Evolutionary conservation across 2,888 invertebrate genomes (phyloP), one percentile per base, ranked within the genome.

Genomic region (Blera fallax): DNA sequence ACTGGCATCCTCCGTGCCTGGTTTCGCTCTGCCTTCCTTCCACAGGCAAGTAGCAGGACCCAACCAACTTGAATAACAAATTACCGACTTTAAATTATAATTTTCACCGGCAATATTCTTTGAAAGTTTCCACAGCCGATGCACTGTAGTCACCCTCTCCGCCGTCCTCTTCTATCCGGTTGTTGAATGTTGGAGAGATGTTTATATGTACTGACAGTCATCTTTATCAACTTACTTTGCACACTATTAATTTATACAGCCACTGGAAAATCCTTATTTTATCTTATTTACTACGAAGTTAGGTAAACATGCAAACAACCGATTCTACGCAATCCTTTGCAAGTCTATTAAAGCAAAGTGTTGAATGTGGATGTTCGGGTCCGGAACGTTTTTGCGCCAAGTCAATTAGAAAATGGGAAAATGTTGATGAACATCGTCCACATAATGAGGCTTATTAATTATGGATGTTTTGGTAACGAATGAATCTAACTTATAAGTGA

Each of bases 21-120:
- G n/a, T 16, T 43, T 62, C 32, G 50, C 52, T 62, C 32, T 74
- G 76, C 37, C 73, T 56, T 58, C 18, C 29, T 48, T 65, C 48
- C 40, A 34, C 50, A 58, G 18, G 60, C 70, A 65, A 8, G 67
- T 50, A 24, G 62, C 60, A 69, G 60, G 74, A 73, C 73, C 83
- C 83, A 83, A 73, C 83, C 83, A 83, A 83, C 73, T 83, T 83
- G 83, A 83, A 83, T 83, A 83, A 83, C 83, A 83, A 83, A 79
- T 83, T 83, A 83, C 79, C 83, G 83, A 83, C 83, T 83, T 83
- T 83, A 83, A 83, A 83, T 83, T 83, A 83, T 83, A 79, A 83
- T 83, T 79, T 83, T 78, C 83, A 83, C 83, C 83, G 79, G 79
- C 83, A 83, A 83, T 83, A 73, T 83, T 83, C 83, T 83, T 79